Percentiles rank a stretch among this genome's conserved stretches.
phyloP scores from a whole-genome alignment of 30 jellyfish, hydroid and myxozoan genomes.

The Pelagia noctiluca region DNA sequence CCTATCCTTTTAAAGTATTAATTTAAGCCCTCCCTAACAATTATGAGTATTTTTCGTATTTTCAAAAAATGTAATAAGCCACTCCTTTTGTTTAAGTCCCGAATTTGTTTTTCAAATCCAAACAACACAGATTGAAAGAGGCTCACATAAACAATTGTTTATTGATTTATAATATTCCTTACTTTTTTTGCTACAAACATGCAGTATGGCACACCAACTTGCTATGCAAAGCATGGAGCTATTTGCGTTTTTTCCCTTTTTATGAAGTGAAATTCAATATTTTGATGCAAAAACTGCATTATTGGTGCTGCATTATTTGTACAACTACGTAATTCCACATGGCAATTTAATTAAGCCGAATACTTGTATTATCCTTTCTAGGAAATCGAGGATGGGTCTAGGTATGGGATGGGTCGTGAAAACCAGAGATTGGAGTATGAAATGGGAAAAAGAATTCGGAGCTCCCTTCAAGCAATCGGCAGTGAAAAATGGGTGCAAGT shows the following conservation, averaged over 20 bases:
- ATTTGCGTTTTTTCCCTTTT: neutral
- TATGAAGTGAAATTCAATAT: neutral
- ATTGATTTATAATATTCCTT: neutral
- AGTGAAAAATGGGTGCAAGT: too few species aligned
- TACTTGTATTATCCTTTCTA: neutral
- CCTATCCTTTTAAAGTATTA: neutral
- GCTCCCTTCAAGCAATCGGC: too few species aligned
- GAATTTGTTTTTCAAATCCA: constrained; percentile 1
- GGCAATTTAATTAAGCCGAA: neutral
- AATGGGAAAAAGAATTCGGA: too few species aligned
- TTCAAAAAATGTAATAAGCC: neutral
- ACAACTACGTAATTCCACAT: neutral
- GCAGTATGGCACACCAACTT: constrained; percentile 3
- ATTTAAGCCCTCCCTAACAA: neutral
- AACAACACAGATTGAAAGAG: neutral
- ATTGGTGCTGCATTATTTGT: neutral
- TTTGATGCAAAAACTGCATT: constrained; percentile 2
- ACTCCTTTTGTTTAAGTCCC: constrained; percentile 1
- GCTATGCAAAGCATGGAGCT: constrained; percentile 1
- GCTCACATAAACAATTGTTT: neutral
- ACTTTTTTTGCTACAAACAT: neutral
- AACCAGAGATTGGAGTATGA: too few species aligned
- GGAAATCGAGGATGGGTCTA: too few species aligned
- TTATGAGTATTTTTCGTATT: neutral
- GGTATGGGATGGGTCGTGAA: too few species aligned